phyloP scores from a whole-genome alignment of 1,140 invertebrate species.

The Drosophila neocordata region DNA sequence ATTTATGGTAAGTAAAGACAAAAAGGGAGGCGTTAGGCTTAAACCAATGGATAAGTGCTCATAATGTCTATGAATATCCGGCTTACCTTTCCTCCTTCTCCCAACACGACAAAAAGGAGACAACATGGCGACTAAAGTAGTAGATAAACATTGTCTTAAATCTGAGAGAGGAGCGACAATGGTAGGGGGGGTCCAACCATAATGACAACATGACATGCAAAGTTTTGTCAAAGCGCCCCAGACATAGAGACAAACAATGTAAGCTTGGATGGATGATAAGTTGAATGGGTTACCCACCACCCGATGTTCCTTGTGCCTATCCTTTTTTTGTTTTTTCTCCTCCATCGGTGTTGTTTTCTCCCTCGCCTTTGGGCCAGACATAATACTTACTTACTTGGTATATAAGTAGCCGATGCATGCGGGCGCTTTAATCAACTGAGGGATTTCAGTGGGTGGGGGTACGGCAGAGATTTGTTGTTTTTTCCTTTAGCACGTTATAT shows the following conservation, averaged over 20 bases:
- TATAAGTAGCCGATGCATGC: slow-evolving; percentile 70
- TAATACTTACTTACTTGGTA: neutral
- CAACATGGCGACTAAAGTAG: slow-evolving; percentile 50
- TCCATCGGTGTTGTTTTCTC: neutral
- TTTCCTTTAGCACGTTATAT: slow-evolving; percentile 70
- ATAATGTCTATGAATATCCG: slow-evolving; percentile 71
- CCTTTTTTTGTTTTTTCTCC: neutral
- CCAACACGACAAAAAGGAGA: slow-evolving; percentile 1
- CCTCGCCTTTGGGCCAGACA: slow-evolving; percentile 14
- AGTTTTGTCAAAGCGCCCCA: slow-evolving; percentile 72
- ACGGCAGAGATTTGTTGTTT: slow-evolving; percentile 23
- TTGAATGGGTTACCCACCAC: slow-evolving; percentile 1
- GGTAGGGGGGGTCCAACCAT: slow-evolving; percentile 44
- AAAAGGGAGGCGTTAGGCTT: slow-evolving; percentile 63
- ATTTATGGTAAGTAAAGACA: slow-evolving; percentile 41
- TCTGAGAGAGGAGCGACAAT: slow-evolving; percentile 19
- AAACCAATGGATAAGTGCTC: slow-evolving; percentile 74
- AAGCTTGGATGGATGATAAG: slow-evolving; percentile 40
- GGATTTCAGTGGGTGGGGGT: slow-evolving; percentile 1
- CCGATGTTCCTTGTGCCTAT: neutral
- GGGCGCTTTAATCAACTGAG: slow-evolving; percentile 60
- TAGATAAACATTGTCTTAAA: slow-evolving; percentile 64
- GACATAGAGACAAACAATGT: slow-evolving; percentile 63
- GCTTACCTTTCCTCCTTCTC: slow-evolving; percentile 26
- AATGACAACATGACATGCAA: slow-evolving; percentile 78